Conservation (phyloP, 2,797 vertebrate genomes). For the Cynopterus sphinx region DNA sequence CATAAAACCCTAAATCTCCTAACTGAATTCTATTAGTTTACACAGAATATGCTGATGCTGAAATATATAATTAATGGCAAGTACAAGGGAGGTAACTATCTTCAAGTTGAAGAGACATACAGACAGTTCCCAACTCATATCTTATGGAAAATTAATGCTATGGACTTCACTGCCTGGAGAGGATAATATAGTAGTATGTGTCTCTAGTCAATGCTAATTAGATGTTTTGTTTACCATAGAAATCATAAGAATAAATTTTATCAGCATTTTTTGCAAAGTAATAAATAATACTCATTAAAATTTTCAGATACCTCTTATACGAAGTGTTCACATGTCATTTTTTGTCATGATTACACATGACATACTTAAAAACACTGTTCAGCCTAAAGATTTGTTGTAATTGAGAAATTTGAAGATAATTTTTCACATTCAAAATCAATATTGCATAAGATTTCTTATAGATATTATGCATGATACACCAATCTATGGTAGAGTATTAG, state of each 20-base stretch:
- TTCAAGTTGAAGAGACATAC: constrained; percentile 55
- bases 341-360: constrained; percentile 14
- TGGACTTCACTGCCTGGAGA: background rate
- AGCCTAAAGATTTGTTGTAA: constrained; percentile 14
- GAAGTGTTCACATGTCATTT: constrained; percentile 56
- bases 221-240: constrained; percentile 65
- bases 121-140: constrained; percentile 48
- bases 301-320: constrained; percentile 60
- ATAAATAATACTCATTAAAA: constrained; percentile 74
- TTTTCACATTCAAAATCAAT: constrained; percentile 33
- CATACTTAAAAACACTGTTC: constrained; percentile 65
- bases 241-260: constrained; percentile 62
- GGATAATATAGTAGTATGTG: constrained; percentile 44
- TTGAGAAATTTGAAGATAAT: constrained; percentile 34
- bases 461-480: background rate
- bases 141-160: constrained; percentile 53
- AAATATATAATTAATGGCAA: background rate
- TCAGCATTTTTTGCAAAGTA: constrained; percentile 55
- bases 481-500: background rate
- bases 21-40: constrained; percentile 43
- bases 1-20: background rate
- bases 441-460: background rate
- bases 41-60: background rate
- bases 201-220: constrained; percentile 72
- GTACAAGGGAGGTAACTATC: constrained; percentile 28